Conservation (phyloP, 2,797 vertebrate species). For the Lithobates sylvaticus region DNA sequence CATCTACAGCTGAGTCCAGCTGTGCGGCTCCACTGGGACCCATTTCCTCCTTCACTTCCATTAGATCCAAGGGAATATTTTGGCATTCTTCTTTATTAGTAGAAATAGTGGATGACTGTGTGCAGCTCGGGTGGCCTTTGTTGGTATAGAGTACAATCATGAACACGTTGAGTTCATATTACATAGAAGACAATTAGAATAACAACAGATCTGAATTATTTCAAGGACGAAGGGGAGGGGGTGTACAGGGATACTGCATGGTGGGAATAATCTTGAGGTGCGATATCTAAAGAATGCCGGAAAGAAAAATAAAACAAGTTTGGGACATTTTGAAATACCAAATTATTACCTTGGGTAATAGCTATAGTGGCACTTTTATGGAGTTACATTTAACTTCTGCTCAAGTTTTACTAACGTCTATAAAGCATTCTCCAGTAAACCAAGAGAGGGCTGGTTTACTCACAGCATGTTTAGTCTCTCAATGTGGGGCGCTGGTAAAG, state of each 20-base stretch:
- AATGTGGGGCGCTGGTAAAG: conserved; percentile 49
- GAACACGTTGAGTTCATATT: conserved; percentile 1
- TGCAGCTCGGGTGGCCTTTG: conserved; percentile 44
- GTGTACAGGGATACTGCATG: background rate
- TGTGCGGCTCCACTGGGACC: conserved; percentile 32
- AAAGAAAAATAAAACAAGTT: conserved; percentile 24
- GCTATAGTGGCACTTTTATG: conserved; percentile 41
- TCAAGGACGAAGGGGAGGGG: background rate
- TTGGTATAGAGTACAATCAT: conserved; percentile 12
- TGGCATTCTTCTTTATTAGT: conserved; percentile 38
- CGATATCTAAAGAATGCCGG: conserved; percentile 16
- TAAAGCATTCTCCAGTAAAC: conserved; percentile 50
- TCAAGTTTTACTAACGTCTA: conserved; percentile 46
- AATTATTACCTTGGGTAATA: conserved; percentile 34
- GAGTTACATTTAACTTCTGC: conserved; percentile 37
- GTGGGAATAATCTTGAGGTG: conserved; percentile 28
- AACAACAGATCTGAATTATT: background rate
- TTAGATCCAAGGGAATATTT: conserved; percentile 29
- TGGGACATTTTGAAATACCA: conserved; percentile 19
- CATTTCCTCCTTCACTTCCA: conserved; percentile 45
- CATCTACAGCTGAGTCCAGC: conserved; percentile 50
- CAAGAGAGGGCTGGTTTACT: conserved; percentile 51
- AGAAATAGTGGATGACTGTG: conserved; percentile 29
- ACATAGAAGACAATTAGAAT: conserved; percentile 35
- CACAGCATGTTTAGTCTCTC: conserved; percentile 50